These are phyloP conservation scores for Dicranocentrus wangi DNA, from an alignment of 2,888 invertebrate species.

Conservation along the genomic window DNA sequence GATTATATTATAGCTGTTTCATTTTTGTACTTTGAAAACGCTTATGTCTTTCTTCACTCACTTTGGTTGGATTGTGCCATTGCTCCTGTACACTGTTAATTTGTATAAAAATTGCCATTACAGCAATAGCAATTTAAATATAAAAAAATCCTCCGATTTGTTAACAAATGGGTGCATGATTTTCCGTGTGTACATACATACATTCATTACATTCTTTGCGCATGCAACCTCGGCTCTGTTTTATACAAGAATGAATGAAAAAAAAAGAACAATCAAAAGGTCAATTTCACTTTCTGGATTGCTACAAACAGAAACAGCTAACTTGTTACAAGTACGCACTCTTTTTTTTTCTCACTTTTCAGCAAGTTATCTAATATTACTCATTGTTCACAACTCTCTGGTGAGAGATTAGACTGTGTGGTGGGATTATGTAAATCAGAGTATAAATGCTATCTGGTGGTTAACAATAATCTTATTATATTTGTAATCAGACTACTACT, in stretches of 20 bases:
- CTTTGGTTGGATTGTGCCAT: no score
- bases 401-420: neutral
- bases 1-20: no score
- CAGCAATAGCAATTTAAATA: neutral
- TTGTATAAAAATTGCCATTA: neutral
- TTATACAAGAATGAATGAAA: no score
- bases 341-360: slow-evolving; percentile 4
- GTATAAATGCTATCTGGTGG: neutral
- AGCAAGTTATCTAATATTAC: slow-evolving; percentile 28
- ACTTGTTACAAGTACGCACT: neutral
- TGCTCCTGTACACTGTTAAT: no score
- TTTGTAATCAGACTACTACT: slow-evolving; percentile 6
- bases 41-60: no score
- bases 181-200: no score
- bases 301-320: neutral
- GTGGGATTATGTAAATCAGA: slow-evolving; percentile 27
- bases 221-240: no score
- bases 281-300: slow-evolving; percentile 45
- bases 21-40: slow-evolving; percentile 12
- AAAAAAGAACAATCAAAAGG: slow-evolving; percentile 20
- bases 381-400: slow-evolving; percentile 15
- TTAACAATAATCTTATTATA: neutral
- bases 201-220: no score
- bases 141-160: slow-evolving; percentile 6
- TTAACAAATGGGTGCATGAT: slow-evolving; percentile 6